Evolutionary conservation across 2,888 invertebrate species (phyloP), one percentile per base, ranked within the genome.

Genomic region (Lamproptera curius): DNA sequence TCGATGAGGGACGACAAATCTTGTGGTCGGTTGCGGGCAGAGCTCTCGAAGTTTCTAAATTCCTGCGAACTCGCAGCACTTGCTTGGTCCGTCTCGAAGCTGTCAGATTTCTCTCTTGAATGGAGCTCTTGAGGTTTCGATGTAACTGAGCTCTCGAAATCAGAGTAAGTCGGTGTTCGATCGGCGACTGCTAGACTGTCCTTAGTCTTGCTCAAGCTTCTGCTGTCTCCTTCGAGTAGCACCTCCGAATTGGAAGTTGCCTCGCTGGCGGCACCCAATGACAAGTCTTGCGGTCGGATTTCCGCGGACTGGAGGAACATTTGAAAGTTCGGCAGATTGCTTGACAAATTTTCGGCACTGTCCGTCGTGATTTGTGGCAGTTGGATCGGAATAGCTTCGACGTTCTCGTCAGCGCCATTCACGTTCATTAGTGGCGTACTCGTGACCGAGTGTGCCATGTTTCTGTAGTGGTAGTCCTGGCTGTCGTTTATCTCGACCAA

Each of bases 341-440:
- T 66, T 14, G 53, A 56, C 8, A 28, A 28, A 13, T 43, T 26
- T 16, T 69, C 70, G 0, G 65, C 52, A 36, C 53, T 66, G 11
- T 63, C 68, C 0, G 46, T 46, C 36, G 44, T 56, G 1, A 46
- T 46, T 42, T 63, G 55, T 1, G 76, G 76, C 16, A 84, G 50
- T 10, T 52, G 55, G 58, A 77, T 65, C 0, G 75, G 68, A 36
- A 78, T 70, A 1, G 57, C 42, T 48, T 73, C 70, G 1, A 55
- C 55, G 20, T 61, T 55, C 1, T 70, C 66, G 1, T 48, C 51
- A n/a, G n/a, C 15, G 65, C 54, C 0, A 50, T 43, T 0, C 55
- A 39, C 10, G n/a, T 67, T 71, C 0, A 59, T 54, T 2, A 84
- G 42, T 2, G 86, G 86, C 10, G 86, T 86, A 59, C 86, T 87